Conservation (phyloP, 2,888 invertebrate species). For the Encarsia formosa region DNA sequence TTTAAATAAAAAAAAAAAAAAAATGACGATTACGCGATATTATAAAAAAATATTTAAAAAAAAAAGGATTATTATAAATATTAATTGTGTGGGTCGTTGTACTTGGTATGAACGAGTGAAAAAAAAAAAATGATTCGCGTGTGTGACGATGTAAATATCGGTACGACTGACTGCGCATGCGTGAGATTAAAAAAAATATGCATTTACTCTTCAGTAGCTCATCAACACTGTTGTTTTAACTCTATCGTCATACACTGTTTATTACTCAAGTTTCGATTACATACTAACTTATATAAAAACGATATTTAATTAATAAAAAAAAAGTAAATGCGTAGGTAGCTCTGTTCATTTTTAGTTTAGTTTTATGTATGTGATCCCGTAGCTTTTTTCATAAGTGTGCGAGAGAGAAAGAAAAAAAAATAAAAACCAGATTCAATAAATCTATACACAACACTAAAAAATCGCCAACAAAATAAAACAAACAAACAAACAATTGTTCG, state of each 20-base stretch:
- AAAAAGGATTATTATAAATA: conserved; percentile 38
- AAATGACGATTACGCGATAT: conserved; percentile 30
- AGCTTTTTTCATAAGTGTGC: no score
- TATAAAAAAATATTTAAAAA: conserved; percentile 34
- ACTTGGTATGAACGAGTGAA: conserved; percentile 18
- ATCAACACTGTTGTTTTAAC: conserved; percentile 7
- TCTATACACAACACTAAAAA: no score
- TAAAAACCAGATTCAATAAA: no score
- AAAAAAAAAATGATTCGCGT: not conserved
- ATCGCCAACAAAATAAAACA: conserved; percentile 3
- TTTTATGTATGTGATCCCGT: no score
- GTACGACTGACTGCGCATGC: conserved; percentile 6
- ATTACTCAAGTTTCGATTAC: no score
- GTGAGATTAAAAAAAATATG: conserved; percentile 13
- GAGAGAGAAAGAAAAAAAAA: no score
- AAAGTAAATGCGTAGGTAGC: no score
- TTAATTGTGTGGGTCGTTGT: conserved; percentile 23
- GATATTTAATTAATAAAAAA: no score
- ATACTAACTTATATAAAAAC: no score
- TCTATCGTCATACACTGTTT: conserved; percentile 6
- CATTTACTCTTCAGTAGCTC: conserved; percentile 22
- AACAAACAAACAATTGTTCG: conserved; percentile 18
- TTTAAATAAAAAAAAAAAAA: conserved; percentile 30
- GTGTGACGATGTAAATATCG: conserved; percentile 5
- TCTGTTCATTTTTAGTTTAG: no score